Evolutionary conservation across 2,113 vertebrate genomes (phyloP).

Genomic region (Heterocephalus glaber): DNA sequence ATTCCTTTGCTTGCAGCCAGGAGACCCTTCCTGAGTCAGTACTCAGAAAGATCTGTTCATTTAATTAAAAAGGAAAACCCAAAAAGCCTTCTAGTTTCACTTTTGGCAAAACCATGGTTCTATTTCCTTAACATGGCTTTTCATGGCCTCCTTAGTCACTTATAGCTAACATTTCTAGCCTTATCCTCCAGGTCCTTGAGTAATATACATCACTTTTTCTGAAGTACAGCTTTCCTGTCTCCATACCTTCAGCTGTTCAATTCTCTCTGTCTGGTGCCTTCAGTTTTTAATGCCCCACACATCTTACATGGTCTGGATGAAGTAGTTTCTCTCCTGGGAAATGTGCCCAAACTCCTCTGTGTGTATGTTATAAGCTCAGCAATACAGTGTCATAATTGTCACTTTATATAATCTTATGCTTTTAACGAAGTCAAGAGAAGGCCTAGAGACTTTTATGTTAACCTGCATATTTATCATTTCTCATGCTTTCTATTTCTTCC

Average conservation of each 20-base stretch:
- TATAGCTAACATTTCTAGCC: neutral
- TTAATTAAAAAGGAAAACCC: neutral
- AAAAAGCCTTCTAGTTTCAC: neutral
- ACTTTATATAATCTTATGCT: neutral
- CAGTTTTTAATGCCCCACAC: neutral
- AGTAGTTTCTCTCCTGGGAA: neutral
- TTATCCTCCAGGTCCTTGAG: neutral
- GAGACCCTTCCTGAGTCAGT: neutral
- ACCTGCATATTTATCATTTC: neutral
- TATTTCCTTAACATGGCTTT: neutral
- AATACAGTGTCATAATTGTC: neutral
- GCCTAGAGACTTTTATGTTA: neutral
- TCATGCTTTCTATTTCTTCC: neutral
- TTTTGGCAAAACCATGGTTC: neutral
- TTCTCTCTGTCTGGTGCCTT: neutral
- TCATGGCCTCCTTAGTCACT: neutral
- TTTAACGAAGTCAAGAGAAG: neutral
- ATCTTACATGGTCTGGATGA: neutral
- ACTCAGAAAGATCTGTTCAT: constrained; percentile 14
- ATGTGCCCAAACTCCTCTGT: neutral
- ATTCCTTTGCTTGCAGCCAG: neutral
- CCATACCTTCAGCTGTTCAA: neutral
- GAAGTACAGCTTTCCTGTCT: neutral
- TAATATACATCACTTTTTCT: neutral
- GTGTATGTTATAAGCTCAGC: neutral